Conservation (phyloP, 2,797 vertebrate species). For the Enteromius fasciolatus region DNA sequence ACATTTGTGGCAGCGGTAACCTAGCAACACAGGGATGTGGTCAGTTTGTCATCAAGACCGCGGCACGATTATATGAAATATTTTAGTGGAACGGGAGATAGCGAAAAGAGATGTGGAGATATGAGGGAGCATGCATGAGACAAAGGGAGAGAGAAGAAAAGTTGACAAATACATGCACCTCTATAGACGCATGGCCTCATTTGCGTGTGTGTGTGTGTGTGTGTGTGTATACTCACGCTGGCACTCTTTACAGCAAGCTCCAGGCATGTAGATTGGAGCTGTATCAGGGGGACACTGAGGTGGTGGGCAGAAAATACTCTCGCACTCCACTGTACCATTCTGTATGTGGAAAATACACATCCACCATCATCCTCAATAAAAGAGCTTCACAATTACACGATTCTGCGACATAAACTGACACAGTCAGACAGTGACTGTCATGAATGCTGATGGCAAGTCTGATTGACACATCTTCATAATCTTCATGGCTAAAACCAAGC, state of each 20-base stretch:
- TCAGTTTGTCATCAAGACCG: conserved; percentile 54
- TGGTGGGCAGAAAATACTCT: conserved; percentile 77
- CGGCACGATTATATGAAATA: conserved; percentile 15
- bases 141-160: neutral
- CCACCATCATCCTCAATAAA: neutral
- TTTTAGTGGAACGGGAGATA: neutral
- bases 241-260: conserved; percentile 87
- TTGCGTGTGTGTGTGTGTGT: conserved; percentile 30
- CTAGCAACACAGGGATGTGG: conserved; percentile 56
- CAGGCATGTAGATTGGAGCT: conserved; percentile 81
- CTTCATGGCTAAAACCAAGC: neutral
- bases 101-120: neutral
- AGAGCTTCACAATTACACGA: neutral
- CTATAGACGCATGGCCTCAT: neutral
- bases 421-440: neutral
- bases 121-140: neutral
- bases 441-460: conserved; percentile 1
- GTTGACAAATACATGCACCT: conserved; percentile 7
- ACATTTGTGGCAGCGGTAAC: conserved; percentile 43
- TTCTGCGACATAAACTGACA: neutral
- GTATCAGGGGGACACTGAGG: conserved; percentile 79
- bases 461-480: neutral
- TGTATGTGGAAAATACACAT: conserved; percentile 67
- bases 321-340: conserved; percentile 86
- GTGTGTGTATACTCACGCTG: conserved; percentile 77